Evolutionary conservation across 2,888 invertebrate genomes (phyloP).

Genomic region (Bellardia pandia): DNA sequence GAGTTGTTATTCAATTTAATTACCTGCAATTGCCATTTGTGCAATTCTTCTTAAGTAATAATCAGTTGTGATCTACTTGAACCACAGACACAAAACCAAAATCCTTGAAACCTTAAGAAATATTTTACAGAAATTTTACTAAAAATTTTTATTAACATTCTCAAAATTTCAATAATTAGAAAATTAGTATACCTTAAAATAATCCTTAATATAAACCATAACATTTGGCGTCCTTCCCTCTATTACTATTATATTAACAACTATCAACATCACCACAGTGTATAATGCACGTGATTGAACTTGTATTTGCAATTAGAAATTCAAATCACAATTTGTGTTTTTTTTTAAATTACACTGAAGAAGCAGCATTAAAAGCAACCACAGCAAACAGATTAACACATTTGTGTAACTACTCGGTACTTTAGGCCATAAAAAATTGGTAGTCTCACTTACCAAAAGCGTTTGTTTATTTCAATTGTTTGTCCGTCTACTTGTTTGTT

Average conservation of each 20-base stretch:
- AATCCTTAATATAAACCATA: too few species aligned
- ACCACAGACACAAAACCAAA: too few species aligned
- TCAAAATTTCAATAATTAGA: too few species aligned
- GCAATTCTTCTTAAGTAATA: too few species aligned
- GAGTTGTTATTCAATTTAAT: too few species aligned
- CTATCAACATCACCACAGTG: constrained; percentile 48
- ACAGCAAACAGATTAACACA: constrained; percentile 72
- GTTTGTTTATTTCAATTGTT: constrained; percentile 54
- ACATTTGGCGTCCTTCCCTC: constrained; percentile 18
- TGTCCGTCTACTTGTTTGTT: constrained; percentile 34
- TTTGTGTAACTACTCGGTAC: constrained; percentile 68
- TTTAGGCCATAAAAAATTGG: constrained; percentile 63
- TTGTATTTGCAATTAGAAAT: constrained; percentile 74
- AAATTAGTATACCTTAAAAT: too few species aligned
- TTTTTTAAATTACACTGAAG: constrained; percentile 63
- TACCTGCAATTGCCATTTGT: too few species aligned
- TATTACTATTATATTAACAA: constrained; percentile 40
- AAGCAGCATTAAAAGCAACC: constrained; percentile 62
- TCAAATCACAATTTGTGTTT: constrained; percentile 72
- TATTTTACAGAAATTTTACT: too few species aligned
- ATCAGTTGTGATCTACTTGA: too few species aligned
- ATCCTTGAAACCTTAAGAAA: too few species aligned
- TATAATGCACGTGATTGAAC: constrained; percentile 74
- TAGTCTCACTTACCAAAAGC: constrained; percentile 53
- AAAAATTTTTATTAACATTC: too few species aligned